phyloP scores from a whole-genome alignment of 2,888 invertebrate species.

The Nematopogon swammerdamellus region DNA sequence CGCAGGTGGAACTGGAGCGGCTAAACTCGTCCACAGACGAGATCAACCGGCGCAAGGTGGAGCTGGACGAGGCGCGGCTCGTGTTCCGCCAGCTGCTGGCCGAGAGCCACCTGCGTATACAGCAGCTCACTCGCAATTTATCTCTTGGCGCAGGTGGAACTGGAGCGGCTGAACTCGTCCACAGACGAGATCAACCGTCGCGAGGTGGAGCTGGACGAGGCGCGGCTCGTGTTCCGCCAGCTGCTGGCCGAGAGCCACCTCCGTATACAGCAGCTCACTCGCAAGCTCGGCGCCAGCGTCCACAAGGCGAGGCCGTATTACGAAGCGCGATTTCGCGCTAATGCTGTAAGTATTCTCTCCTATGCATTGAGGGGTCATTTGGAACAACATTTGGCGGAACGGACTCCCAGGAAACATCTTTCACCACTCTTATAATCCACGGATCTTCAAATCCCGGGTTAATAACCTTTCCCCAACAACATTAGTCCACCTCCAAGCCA shows the following conservation, averaged over 20 bases:
- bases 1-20: constrained; percentile 84
- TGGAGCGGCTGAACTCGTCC: constrained; percentile 85
- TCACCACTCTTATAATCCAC: no score
- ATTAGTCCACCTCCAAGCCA: no score
- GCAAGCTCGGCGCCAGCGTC: constrained; percentile 80
- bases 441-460: no score
- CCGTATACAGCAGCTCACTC: constrained; percentile 74
- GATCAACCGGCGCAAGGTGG: constrained; percentile 87
- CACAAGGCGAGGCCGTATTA: constrained; percentile 88
- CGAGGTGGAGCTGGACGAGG: constrained; percentile 87
- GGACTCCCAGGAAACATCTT: no score
- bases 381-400: no score
- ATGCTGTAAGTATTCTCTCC: constrained; percentile 60
- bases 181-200: constrained; percentile 91
- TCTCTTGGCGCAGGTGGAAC: constrained; percentile 60
- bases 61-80: constrained; percentile 82
- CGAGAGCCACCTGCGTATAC: constrained; percentile 79
- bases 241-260: constrained; percentile 80
- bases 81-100: constrained; percentile 78
- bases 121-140: constrained; percentile 62
- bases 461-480: no score
- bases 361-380: no score
- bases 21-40: constrained; percentile 90
- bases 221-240: constrained; percentile 76
- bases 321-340: constrained; percentile 80